These are phyloP conservation scores for Trogon melanurus DNA, from an alignment of 2,113 vertebrate genomes.

Conservation along the genomic window DNA sequence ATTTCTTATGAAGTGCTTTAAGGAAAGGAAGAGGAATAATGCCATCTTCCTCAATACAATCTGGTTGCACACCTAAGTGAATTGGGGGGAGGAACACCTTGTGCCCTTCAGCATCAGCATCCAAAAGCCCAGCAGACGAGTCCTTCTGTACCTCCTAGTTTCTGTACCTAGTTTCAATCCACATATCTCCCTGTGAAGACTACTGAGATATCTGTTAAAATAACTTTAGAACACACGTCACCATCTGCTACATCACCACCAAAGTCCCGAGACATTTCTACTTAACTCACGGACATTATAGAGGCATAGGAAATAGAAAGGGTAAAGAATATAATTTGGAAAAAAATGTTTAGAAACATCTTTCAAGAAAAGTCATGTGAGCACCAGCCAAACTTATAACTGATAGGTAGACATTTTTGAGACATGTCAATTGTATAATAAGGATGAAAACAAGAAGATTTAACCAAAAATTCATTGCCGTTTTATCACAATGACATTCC, in stretches of 20 bases:
- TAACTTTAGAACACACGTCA: conserved; percentile 19
- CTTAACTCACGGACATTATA: background rate
- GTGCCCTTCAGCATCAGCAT: background rate
- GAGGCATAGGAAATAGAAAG: background rate
- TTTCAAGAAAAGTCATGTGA: conserved; percentile 24
- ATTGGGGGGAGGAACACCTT: background rate
- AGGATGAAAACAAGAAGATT: conserved; percentile 28
- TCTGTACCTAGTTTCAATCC: background rate
- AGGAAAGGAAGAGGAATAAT: background rate
- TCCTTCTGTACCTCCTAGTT: background rate
- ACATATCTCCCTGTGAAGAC: background rate
- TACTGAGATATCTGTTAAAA: background rate
- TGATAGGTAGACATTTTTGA: conserved; percentile 33
- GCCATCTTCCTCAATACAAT: background rate
- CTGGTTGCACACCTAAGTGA: background rate
- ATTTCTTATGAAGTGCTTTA: background rate
- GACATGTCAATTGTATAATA: conserved; percentile 19
- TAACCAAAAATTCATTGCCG: conserved; percentile 25
- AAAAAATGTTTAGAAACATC: conserved; percentile 25
- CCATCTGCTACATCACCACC: background rate
- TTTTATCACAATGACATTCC: background rate
- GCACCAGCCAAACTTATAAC: conserved; percentile 22
- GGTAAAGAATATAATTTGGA: conserved; percentile 8
- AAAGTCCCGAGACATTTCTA: background rate
- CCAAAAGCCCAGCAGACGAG: background rate